Conservation (phyloP, 2,797 vertebrate species). For the Oophaga sylvatica region DNA sequence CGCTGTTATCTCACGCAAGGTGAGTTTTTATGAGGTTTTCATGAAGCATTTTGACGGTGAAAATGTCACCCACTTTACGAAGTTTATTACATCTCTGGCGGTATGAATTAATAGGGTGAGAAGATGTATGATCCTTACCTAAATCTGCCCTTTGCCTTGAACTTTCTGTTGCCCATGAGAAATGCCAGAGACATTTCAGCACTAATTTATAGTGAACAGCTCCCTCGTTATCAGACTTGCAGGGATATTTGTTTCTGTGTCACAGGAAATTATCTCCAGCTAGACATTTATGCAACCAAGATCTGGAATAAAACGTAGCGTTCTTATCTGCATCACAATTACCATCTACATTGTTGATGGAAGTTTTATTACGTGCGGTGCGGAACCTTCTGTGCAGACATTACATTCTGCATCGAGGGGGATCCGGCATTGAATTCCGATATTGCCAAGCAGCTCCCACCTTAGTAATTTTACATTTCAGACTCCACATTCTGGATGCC, state of each 20-base stretch:
- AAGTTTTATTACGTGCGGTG: neutral
- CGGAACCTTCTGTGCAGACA: neutral
- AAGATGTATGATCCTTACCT: neutral
- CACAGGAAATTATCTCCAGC: conserved; percentile 6
- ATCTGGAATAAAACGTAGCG: neutral
- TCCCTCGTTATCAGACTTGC: conserved; percentile 17
- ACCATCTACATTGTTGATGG: neutral
- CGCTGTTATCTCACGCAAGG: neutral
- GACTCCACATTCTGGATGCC: neutral
- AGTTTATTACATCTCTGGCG: neutral
- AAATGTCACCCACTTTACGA: neutral
- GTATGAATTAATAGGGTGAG: neutral
- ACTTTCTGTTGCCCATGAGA: neutral
- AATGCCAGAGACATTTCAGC: conserved; percentile 45
- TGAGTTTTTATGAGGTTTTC: neutral
- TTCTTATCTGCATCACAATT: neutral
- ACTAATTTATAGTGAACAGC: conserved; percentile 37
- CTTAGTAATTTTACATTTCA: conserved; percentile 10
- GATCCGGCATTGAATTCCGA: neutral
- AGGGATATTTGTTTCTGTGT: neutral
- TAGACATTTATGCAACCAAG: neutral
- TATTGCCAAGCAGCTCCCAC: neutral
- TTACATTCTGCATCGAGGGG: neutral
- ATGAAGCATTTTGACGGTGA: neutral
- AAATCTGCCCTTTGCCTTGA: neutral